These are phyloP conservation scores for Macroglossus sobrinus DNA, from an alignment of 2,113 vertebrate genomes.

Conservation along the genomic window DNA sequence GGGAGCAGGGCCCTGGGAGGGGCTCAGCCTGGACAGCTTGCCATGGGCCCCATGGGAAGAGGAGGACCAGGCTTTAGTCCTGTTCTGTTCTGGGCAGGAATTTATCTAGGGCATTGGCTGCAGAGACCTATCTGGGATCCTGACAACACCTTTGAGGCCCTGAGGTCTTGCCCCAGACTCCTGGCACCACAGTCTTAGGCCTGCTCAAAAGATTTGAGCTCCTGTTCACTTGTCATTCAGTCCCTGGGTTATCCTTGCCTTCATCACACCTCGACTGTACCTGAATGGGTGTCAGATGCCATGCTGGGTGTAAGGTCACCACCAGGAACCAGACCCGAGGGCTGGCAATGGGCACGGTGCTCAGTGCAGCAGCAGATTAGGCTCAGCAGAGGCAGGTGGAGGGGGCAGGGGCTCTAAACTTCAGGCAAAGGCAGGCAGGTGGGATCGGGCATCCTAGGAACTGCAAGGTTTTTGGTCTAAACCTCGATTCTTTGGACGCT, in stretches of 20 bases:
- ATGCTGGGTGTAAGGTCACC: not conserved
- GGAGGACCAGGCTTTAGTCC: not conserved
- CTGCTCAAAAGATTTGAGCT: not conserved
- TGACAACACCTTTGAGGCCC: not conserved
- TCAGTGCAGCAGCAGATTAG: not conserved
- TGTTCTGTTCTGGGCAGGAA: not conserved
- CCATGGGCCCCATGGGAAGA: not conserved
- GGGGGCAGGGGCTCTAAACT: too few species aligned
- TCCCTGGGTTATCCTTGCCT: not conserved
- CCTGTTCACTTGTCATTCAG: not conserved
- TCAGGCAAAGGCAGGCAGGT: not conserved
- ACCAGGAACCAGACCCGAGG: not conserved
- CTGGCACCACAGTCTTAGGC: not conserved
- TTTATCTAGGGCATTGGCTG: not conserved
- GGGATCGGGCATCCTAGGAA: not conserved
- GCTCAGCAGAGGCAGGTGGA: not conserved
- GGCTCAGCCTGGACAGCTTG: not conserved
- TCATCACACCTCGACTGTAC: not conserved
- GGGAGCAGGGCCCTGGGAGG: not conserved
- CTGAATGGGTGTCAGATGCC: not conserved
- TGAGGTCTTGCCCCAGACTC: not conserved
- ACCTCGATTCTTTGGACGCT: not conserved
- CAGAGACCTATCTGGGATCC: not conserved
- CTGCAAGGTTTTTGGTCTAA: not conserved
- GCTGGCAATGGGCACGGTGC: too few species aligned